A percentile compares a stretch with the other conserved stretches of the same genome.
Conservation (phyloP, 1,140 invertebrate species). For the Homarus americanus region DNA sequence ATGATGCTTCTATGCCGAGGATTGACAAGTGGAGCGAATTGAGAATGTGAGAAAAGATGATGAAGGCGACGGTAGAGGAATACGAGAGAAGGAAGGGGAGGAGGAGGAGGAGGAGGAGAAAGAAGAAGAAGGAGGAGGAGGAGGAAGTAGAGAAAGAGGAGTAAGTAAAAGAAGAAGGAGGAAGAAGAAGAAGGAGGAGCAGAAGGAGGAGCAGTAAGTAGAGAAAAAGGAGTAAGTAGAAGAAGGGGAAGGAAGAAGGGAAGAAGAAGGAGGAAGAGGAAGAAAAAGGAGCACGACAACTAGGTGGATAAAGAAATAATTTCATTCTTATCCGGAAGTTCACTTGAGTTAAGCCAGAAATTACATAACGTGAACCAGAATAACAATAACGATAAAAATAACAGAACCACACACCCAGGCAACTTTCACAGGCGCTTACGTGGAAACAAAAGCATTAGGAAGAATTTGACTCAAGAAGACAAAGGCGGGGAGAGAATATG, state of each 20-base stretch:
- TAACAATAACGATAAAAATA: too few relatives aligned
- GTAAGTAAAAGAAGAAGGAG: not conserved
- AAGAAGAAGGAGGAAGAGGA: not conserved
- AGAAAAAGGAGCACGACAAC: not conserved
- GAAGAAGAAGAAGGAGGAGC: not conserved
- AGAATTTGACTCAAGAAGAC: too few relatives aligned
- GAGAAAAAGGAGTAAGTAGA: not conserved
- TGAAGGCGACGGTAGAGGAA: not conserved
- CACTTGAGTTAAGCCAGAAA: too few relatives aligned
- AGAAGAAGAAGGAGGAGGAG: not conserved
- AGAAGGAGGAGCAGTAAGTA: not conserved
- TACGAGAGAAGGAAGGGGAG: not conserved
- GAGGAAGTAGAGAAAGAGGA: too few relatives aligned
- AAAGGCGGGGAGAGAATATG: too few relatives aligned
- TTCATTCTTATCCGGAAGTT: too few relatives aligned
- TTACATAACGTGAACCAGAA: too few relatives aligned
- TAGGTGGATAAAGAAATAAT: constrained; percentile 12
- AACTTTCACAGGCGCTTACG: too few relatives aligned
- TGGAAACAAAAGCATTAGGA: too few relatives aligned
- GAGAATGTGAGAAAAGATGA: constrained; percentile 3
- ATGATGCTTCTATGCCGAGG: not conserved
- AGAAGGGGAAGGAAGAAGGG: not conserved
- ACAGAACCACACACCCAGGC: too few relatives aligned
- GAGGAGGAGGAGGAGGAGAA: constrained; percentile 2
- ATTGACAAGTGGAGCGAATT: constrained; percentile 38